These are phyloP conservation scores for Synodontis membranacea DNA, from an alignment of 2,113 vertebrate genomes.

Conservation along the genomic window DNA sequence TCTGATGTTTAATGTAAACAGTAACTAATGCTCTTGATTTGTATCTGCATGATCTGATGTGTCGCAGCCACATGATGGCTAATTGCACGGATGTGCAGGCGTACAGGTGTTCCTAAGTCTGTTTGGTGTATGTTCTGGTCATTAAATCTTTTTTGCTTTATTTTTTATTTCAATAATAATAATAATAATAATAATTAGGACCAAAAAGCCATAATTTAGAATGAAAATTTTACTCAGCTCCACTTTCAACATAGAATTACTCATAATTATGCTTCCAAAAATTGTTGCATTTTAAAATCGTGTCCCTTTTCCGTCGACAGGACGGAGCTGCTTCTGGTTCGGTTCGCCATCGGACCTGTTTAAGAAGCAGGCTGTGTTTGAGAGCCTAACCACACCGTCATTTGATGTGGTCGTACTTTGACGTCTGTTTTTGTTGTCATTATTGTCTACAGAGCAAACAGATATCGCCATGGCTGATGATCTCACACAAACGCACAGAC, in stretches of 20 bases:
- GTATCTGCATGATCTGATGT: neutral
- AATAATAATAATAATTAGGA: constrained; percentile 61
- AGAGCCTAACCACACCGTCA: neutral
- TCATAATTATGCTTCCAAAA: constrained; percentile 12
- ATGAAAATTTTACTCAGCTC: constrained; percentile 1
- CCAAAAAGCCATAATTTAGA: constrained; percentile 68
- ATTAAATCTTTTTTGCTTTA: constrained; percentile 54
- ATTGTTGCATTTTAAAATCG: neutral
- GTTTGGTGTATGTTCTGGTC: constrained; percentile 51
- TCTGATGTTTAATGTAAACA: neutral
- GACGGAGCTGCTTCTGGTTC: neutral
- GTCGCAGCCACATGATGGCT: neutral
- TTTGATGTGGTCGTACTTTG: neutral
- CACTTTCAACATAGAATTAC: neutral
- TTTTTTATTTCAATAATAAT: constrained; percentile 47
- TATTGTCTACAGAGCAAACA: too few relatives aligned
- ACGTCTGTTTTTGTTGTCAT: neutral
- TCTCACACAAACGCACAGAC: neutral
- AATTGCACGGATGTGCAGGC: neutral
- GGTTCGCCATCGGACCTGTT: neutral
- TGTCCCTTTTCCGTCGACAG: neutral
- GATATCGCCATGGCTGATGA: neutral
- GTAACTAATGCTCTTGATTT: neutral
- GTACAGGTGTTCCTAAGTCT: neutral
- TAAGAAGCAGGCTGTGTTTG: neutral